Evolutionary conservation across 2,797 vertebrate species (phyloP).

Genomic region (Chiloscyllium punctatum): DNA sequence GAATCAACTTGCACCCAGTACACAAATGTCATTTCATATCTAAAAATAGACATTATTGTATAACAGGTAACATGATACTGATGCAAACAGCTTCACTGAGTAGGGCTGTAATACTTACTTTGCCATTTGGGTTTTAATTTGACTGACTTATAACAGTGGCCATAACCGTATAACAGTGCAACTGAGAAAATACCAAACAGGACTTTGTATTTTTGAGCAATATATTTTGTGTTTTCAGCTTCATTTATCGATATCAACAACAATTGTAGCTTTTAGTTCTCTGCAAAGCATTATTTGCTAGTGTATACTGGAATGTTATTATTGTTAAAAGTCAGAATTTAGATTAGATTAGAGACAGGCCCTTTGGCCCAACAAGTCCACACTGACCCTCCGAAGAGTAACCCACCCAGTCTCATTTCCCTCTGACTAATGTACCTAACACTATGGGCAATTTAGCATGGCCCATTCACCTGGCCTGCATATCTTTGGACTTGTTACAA

Average conservation of each 20-base stretch:
- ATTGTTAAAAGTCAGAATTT: not conserved
- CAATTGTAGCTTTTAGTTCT: not conserved
- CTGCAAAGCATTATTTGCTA: not conserved
- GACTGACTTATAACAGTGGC: no score
- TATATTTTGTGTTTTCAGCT: not conserved
- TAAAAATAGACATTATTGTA: constrained; percentile 6
- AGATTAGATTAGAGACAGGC: no score
- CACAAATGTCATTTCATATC: not conserved
- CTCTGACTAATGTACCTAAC: no score
- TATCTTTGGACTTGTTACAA: no score
- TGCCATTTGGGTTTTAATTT: not conserved
- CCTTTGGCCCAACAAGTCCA: no score
- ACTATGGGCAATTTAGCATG: no score
- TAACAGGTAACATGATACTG: constrained; percentile 24
- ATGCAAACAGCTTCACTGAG: not conserved
- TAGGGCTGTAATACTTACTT: not conserved
- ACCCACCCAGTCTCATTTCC: no score
- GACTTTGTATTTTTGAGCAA: not conserved
- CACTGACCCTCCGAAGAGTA: no score
- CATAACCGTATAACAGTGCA: not conserved
- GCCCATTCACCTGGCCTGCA: no score
- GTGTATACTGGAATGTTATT: not conserved
- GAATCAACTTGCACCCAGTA: not conserved
- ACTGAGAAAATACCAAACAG: not conserved
- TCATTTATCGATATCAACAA: not conserved